Evolutionary conservation across 2,113 vertebrate species (phyloP), one percentile per base, ranked within the genome.

Genomic region (Mustelus asterias): DNA sequence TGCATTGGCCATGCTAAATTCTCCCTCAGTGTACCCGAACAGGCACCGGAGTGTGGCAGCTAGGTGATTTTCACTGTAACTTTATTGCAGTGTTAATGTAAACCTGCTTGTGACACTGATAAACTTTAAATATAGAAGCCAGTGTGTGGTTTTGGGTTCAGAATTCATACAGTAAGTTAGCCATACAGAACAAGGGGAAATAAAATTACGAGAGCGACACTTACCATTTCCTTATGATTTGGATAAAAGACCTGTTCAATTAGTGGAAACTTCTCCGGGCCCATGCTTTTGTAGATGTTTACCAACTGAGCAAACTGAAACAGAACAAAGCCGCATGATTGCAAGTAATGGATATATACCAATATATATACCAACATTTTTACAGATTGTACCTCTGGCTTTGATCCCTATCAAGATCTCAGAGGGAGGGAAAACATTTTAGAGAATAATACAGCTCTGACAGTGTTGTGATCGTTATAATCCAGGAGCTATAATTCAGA

Each of bases 221-320:
- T 83, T 98, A 99, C 99, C 99, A 99, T 99, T 97, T 99, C 99
- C 97, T 97, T 99, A 97, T 99, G 98, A 97, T 99, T 99, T 26
- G 99, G 99, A 96, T 99, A 99, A 97, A 99, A 99, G 0, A 98
- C 99, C 96, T 99, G 99, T 96, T 99, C 99, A 95, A 99, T 99
- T 20, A 99, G 97, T 63, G 99, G 99, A 95, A 99, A 99, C 96
- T 98, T 99, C 89, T 99, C 99, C 2, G 98, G 97, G 96, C 99
- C 99, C 97, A 99, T 65, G 48, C 96, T 97, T 98, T 98, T 99
- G 97, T 98, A 98, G 97, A 98, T 98, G 96, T 97, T 98, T 96
- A 99, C 98, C 97, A 99, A 97, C 97, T 99, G 99, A 96, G 99
- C 98, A 97, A 99, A 99, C 99, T 99, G 97, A 76, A 97, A 97